Percentiles rank a stretch among this genome's conserved stretches.
Evolutionary conservation across 2,797 vertebrate genomes (phyloP).

Genomic region (Phrynocephalus guinanensis): DNA sequence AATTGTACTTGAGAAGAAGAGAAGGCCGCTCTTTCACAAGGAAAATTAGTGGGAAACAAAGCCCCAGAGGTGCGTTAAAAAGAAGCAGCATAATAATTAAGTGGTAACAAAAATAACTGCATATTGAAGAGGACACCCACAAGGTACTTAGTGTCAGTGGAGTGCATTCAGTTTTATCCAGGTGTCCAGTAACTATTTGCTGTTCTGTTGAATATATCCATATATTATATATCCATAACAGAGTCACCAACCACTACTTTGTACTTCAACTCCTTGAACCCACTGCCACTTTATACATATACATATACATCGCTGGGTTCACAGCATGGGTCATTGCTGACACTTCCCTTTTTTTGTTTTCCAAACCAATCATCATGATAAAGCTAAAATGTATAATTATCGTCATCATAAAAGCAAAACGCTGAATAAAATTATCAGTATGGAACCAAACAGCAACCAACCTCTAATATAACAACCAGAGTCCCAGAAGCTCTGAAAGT

Average conservation of each 20-base stretch:
- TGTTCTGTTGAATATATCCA: not conserved
- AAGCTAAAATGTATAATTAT: too few relatives aligned
- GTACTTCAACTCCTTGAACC: not conserved
- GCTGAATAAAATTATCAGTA: too few relatives aligned
- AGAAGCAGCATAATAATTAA: conserved; percentile 41
- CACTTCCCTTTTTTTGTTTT: not conserved
- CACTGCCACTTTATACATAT: too few relatives aligned
- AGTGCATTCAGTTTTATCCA: conserved; percentile 23
- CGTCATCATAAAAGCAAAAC: too few relatives aligned
- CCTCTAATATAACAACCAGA: too few relatives aligned
- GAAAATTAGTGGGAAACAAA: conserved; percentile 69
- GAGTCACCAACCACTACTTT: not conserved
- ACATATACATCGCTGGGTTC: not conserved
- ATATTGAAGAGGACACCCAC: conserved; percentile 32
- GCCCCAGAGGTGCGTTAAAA: conserved; percentile 50
- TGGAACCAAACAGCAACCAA: too few relatives aligned
- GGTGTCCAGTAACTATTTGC: not conserved
- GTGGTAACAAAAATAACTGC: conserved; percentile 35
- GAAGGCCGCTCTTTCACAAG: conserved; percentile 60
- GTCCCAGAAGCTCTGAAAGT: too few relatives aligned
- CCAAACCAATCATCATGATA: not conserved
- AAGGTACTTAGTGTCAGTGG: conserved; percentile 39
- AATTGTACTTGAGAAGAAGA: conserved; percentile 71
- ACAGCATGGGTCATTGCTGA: not conserved
- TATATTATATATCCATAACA: not conserved